These are phyloP conservation scores for Notechis scutatus DNA, from an alignment of 2,113 vertebrate species.

Conservation along the genomic window DNA sequence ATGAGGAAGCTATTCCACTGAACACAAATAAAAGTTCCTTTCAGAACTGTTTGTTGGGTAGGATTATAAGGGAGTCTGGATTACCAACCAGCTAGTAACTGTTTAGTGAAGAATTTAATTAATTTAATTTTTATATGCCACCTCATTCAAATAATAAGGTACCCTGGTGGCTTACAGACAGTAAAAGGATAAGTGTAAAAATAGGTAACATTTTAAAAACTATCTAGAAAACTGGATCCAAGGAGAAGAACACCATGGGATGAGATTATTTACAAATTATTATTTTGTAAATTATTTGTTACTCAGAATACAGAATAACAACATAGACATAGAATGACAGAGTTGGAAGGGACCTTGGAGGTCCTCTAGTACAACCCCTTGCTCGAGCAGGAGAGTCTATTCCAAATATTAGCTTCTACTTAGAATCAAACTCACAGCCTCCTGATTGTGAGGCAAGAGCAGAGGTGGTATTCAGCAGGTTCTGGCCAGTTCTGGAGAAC, in stretches of 20 bases:
- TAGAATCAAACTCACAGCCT: too few species aligned
- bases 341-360: background rate
- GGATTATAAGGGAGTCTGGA: background rate
- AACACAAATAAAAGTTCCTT: background rate
- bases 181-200: background rate
- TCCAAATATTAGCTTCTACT: too few species aligned
- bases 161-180: background rate
- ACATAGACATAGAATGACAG: too few species aligned
- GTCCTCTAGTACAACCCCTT: background rate
- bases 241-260: background rate
- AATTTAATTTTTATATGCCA: background rate
- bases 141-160: background rate
- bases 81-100: background rate
- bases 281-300: background rate
- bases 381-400: background rate
- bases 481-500: too few species aligned
- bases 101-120: background rate
- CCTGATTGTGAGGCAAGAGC: too few species aligned
- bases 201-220: background rate
- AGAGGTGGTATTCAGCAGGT: too few species aligned
- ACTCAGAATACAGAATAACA: background rate
- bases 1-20: background rate
- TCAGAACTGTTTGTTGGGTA: background rate
- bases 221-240: background rate
- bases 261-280: background rate